These are phyloP conservation scores for Anolis apletophallus DNA, from an alignment of 2,797 vertebrate species.

Conservation along the genomic window DNA sequence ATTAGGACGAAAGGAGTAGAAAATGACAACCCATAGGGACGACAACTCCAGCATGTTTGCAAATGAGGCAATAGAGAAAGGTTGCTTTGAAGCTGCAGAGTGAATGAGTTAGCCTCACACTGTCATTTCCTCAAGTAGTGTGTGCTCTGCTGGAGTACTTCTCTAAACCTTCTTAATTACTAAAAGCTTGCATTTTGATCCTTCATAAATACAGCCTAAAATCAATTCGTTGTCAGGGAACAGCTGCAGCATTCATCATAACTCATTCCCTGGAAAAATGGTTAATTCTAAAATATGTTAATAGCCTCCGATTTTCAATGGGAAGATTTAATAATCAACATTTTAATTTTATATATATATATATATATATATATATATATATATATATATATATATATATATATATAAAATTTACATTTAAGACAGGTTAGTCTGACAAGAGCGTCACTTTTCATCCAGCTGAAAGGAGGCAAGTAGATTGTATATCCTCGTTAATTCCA, in stretches of 20 bases:
- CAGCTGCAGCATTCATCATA: conserved; percentile 47
- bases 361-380: neutral
- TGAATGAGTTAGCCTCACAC: conserved; percentile 25
- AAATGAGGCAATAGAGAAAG: neutral
- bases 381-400: neutral
- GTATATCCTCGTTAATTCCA: conserved; percentile 70
- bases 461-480: conserved; percentile 57
- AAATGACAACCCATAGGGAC: neutral
- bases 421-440: conserved; percentile 63
- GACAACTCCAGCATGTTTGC: neutral
- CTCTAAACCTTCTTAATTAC: conserved; percentile 59
- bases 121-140: neutral
- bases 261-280: conserved; percentile 55
- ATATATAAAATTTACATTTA: neutral
- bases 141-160: conserved; percentile 45
- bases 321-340: conserved; percentile 66
- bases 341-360: conserved; percentile 43
- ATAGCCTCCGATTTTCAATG: conserved; percentile 55
- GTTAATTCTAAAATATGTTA: conserved; percentile 65
- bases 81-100: neutral
- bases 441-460: conserved; percentile 58
- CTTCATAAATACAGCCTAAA: conserved; percentile 53
- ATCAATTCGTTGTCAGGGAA: conserved; percentile 60
- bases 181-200: conserved; percentile 58
- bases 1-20: neutral